These are phyloP conservation scores for Drosophila anomelani DNA, from an alignment of 2,888 invertebrate genomes.

Conservation along the genomic window DNA sequence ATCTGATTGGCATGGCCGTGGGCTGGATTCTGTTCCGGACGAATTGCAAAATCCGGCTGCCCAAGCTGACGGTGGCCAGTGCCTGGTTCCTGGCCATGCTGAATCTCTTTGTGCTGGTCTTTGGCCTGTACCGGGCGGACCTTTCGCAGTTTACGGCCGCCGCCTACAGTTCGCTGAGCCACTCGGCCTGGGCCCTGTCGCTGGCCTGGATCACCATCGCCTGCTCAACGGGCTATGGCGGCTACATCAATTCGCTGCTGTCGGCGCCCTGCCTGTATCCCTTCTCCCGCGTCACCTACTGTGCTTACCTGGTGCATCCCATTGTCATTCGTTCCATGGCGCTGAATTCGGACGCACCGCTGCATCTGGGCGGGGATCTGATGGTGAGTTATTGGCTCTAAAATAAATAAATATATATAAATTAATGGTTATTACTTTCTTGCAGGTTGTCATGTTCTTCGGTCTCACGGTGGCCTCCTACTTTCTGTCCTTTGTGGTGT, in stretches of 20 bases:
- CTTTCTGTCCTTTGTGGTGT: constrained; percentile 90
- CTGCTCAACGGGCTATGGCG: constrained; percentile 93
- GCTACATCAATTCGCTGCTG: constrained; percentile 90
- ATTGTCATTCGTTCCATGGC: constrained; percentile 92
- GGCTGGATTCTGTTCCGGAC: constrained; percentile 94
- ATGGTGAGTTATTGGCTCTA: constrained; percentile 86
- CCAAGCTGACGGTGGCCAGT: constrained; percentile 87
- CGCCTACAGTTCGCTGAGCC: constrained; percentile 92
- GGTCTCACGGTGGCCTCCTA: constrained; percentile 93
- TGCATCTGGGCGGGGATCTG: constrained; percentile 91
- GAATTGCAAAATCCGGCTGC: constrained; percentile 91
- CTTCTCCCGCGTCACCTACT: constrained; percentile 94
- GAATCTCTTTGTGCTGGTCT: constrained; percentile 90
- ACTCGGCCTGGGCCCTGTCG: constrained; percentile 92
- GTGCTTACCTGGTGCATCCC: constrained; percentile 94
- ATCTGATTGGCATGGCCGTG: constrained; percentile 92
- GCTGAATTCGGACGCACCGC: constrained; percentile 92
- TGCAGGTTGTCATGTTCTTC: constrained; percentile 91
- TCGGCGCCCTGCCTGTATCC: constrained; percentile 92
- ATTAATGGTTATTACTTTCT: constrained; percentile 50
- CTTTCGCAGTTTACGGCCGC: constrained; percentile 90
- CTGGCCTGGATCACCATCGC: constrained; percentile 94
- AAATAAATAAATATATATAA: too few relatives aligned
- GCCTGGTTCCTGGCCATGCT: constrained; percentile 90
- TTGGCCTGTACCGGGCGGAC: constrained; percentile 90